These are phyloP conservation scores for Agapostemon virescens DNA, from an alignment of 2,888 invertebrate species.

Conservation along the genomic window DNA sequence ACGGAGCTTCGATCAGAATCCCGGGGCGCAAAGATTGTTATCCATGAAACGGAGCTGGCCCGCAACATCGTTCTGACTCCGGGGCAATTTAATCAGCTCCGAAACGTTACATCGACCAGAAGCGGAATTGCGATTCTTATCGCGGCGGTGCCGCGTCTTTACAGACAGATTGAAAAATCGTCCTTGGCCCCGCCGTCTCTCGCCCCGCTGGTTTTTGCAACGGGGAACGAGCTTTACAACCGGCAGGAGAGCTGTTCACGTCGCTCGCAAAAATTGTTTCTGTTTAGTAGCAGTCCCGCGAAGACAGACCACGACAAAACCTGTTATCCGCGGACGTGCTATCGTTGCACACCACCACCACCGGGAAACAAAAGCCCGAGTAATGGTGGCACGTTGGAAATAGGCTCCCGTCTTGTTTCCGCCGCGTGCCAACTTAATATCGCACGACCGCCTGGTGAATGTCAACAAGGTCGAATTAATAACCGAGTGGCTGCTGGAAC, in stretches of 20 bases:
- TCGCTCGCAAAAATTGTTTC: conserved; percentile 43
- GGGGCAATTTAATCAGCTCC: conserved; percentile 64
- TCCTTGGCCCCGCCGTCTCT: conserved; percentile 17
- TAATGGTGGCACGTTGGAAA: neutral
- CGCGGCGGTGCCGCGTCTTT: conserved; percentile 50
- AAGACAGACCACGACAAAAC: conserved; percentile 15
- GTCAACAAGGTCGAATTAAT: conserved; percentile 12
- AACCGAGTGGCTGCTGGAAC: neutral
- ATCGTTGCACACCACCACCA: neutral
- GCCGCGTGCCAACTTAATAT: conserved; percentile 1
- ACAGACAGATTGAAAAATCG: conserved; percentile 64
- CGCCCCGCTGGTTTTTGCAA: conserved; percentile 13
- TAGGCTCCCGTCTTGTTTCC: conserved; percentile 2
- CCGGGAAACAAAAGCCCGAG: conserved; percentile 1
- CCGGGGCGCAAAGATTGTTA: conserved; percentile 53
- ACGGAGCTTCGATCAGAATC: conserved; percentile 37
- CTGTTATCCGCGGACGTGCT: conserved; percentile 6
- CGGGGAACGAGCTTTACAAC: neutral
- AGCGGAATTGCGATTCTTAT: conserved; percentile 68
- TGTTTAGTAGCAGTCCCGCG: conserved; percentile 29
- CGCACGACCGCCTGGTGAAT: neutral
- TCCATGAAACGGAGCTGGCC: conserved; percentile 46
- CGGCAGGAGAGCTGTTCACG: neutral
- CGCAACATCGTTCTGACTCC: conserved; percentile 48
- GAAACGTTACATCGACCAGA: conserved; percentile 62